Conservation (phyloP, 2,113 vertebrate species). For the Ranitomeya variabilis region DNA sequence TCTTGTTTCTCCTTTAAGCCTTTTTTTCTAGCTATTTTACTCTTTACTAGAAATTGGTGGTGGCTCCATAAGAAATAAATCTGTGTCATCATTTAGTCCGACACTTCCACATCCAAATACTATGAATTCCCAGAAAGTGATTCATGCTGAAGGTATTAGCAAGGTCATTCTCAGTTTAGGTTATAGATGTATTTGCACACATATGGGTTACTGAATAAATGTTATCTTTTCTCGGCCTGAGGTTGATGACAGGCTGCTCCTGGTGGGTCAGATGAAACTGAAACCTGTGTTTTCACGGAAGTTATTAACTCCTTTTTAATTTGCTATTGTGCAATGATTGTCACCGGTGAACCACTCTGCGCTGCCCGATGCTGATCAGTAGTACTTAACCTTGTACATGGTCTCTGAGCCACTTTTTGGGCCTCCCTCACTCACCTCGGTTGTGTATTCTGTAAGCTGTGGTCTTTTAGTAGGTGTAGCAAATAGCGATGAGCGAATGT, state of each 20-base stretch:
- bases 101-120: conserved; percentile 27
- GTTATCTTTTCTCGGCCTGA: conserved; percentile 34
- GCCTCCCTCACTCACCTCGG: not conserved
- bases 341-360: not conserved
- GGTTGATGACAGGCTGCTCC: conserved; percentile 18
- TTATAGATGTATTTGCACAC: conserved; percentile 1
- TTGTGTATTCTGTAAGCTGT: not conserved
- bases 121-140: conserved; percentile 30
- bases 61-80: conserved; percentile 15
- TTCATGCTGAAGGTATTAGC: conserved; percentile 19
- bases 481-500: not conserved
- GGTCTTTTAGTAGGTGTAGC: not conserved
- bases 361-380: not conserved
- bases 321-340: not conserved
- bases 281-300: not conserved
- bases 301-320: conserved; percentile 13
- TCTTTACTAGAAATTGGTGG: conserved; percentile 5
- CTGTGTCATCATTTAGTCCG: conserved; percentile 29
- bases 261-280: not conserved
- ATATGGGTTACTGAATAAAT: conserved; percentile 34
- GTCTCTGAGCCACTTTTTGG: not conserved
- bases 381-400: not conserved
- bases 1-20: not conserved
- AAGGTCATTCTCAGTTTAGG: conserved; percentile 29
- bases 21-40: conserved; percentile 16